Percentiles rank a stretch among this genome's conserved stretches.
phyloP scores from a whole-genome alignment of 2,113 vertebrate genomes.

The Pteropus alecto region DNA sequence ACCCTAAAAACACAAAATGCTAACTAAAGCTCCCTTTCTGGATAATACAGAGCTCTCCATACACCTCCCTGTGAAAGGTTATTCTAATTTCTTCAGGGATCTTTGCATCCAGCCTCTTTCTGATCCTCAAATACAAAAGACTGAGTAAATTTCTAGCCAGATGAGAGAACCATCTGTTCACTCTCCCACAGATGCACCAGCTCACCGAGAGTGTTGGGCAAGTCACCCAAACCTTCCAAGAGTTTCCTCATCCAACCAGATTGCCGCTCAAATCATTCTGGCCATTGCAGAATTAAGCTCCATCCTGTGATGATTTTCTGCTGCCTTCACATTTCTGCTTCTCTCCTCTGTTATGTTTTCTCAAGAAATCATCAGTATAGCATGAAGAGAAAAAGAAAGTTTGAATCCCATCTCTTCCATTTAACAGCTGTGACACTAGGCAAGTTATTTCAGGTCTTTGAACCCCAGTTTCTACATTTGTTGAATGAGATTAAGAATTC shows the following conservation, averaged over 20 bases:
- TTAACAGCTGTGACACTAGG: background rate
- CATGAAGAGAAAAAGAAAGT: background rate
- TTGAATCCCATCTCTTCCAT: background rate
- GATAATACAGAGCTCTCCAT: background rate
- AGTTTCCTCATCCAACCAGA: background rate
- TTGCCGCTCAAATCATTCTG: background rate
- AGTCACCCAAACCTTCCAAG: conserved; percentile 11
- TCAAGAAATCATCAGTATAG: background rate
- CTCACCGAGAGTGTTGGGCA: background rate
- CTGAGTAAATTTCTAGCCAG: conserved; percentile 36
- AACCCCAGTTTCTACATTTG: background rate
- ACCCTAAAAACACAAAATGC: background rate
- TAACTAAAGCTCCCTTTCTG: background rate
- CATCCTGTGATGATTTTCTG: background rate
- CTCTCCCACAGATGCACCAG: background rate
- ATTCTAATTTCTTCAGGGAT: conserved; percentile 4
- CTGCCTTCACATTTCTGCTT: background rate
- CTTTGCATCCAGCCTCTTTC: background rate
- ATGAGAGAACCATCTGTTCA: background rate
- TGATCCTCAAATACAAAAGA: conserved; percentile 8
- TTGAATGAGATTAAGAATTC: background rate
- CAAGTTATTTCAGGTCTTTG: background rate
- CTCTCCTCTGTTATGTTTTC: background rate
- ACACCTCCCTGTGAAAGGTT: background rate
- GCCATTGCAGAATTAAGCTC: background rate